phyloP scores from a whole-genome alignment of 2,888 invertebrate genomes.

The Dicyrtoma fusca region DNA sequence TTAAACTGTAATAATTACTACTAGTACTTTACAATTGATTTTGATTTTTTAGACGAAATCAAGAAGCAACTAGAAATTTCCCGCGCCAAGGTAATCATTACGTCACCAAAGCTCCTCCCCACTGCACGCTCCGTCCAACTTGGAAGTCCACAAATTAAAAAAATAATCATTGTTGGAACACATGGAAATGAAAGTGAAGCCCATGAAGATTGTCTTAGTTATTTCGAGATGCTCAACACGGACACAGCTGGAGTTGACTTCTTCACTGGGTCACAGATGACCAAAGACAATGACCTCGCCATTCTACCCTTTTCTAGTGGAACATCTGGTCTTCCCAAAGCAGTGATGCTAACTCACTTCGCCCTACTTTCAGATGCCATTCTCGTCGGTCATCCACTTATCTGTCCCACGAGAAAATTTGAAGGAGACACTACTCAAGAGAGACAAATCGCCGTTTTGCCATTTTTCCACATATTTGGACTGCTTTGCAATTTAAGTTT shows the following conservation, averaged over 20 bases:
- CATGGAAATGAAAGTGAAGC: slow-evolving; percentile 31
- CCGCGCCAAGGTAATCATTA: slow-evolving; percentile 13
- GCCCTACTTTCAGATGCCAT: not conserved
- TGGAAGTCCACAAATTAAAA: slow-evolving; percentile 39
- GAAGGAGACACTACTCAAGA: no score
- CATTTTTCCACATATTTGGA: no score
- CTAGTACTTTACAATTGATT: no score
- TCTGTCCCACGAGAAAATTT: no score
- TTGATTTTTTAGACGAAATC: slow-evolving; percentile 28
- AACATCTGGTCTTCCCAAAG: slow-evolving; percentile 72
- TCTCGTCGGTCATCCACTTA: not conserved
- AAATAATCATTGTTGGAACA: slow-evolving; percentile 41
- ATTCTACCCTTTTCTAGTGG: slow-evolving; percentile 44
- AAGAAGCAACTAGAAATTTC: slow-evolving; percentile 6
- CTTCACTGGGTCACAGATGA: slow-evolving; percentile 36
- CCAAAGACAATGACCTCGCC: slow-evolving; percentile 41
- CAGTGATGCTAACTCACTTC: slow-evolving; percentile 67
- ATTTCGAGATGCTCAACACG: slow-evolving; percentile 43
- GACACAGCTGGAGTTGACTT: slow-evolving; percentile 43
- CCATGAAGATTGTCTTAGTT: slow-evolving; percentile 33
- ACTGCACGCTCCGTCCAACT: slow-evolving; percentile 26
- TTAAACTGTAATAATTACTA: no score
- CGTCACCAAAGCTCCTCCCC: slow-evolving; percentile 15
- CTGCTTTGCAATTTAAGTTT: no score
- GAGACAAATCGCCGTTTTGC: no score